phyloP scores from a whole-genome alignment of 2,113 vertebrate genomes.

The Vireo altiloquus region DNA sequence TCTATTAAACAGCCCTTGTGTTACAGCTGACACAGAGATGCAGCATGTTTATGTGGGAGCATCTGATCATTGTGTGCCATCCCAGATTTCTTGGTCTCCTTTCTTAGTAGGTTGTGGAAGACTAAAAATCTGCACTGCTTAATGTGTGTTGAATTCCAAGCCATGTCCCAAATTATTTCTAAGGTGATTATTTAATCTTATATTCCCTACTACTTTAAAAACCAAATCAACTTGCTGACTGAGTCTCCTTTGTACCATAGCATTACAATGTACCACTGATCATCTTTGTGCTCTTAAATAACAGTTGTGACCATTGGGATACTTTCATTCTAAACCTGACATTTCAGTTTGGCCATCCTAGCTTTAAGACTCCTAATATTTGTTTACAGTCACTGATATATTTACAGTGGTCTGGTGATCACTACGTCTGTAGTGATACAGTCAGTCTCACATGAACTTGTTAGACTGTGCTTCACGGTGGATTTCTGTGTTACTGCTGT shows the following conservation, averaged over 20 bases:
- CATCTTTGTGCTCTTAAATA: not conserved
- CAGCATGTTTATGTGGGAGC: not conserved
- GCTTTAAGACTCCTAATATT: not conserved
- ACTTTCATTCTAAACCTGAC: not conserved
- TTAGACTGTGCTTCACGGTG: not conserved
- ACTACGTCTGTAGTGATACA: not conserved
- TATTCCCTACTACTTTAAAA: not conserved
- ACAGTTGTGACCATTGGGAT: not conserved
- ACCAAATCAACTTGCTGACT: accelerated
- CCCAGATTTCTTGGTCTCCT: not conserved
- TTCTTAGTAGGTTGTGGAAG: not conserved
- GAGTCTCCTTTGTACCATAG: not conserved
- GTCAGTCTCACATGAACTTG: not conserved
- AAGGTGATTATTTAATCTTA: not conserved
- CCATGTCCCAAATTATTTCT: not conserved
- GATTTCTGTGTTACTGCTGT: not conserved
- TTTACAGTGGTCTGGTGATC: not conserved
- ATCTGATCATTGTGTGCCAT: not conserved
- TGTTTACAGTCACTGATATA: not conserved
- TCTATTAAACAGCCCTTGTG: not conserved
- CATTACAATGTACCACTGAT: not conserved
- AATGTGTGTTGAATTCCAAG: not conserved
- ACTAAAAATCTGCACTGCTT: not conserved
- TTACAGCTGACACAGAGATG: not conserved
- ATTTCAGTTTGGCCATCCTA: not conserved